phyloP scores from a whole-genome alignment of 2,888 invertebrate genomes.

The Lithodes maja region DNA sequence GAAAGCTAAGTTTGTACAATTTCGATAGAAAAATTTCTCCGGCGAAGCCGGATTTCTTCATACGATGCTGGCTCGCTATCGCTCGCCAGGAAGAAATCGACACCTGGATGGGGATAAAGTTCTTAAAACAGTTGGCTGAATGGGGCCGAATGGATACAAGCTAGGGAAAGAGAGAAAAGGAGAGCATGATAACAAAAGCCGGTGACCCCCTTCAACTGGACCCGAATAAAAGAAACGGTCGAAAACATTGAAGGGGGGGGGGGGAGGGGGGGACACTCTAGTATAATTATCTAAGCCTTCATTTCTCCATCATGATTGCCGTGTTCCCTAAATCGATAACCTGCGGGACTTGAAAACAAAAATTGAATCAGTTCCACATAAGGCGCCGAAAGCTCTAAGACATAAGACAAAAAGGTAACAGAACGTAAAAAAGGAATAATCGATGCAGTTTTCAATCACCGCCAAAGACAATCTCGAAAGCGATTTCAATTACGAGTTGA shows the following conservation, averaged over 20 bases:
- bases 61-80: too few relatives aligned
- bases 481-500: constrained; percentile 10
- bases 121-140: too few relatives aligned
- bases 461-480: constrained; percentile 5
- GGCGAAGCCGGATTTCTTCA: too few relatives aligned
- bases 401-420: not conserved
- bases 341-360: not conserved
- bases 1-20: too few relatives aligned
- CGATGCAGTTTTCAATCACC: not conserved
- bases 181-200: too few relatives aligned
- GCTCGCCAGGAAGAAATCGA: too few relatives aligned
- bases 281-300: not conserved
- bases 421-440: not conserved
- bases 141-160: too few relatives aligned
- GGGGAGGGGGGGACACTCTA: not conserved
- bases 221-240: not conserved
- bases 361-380: constrained; percentile 5
- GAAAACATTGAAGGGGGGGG: not conserved
- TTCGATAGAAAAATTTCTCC: too few relatives aligned
- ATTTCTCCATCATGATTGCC: not conserved
- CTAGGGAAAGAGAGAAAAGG: too few relatives aligned
- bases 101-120: too few relatives aligned
- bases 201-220: not conserved
- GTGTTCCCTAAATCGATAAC: constrained; percentile 12
- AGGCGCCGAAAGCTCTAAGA: not conserved